Conservation (phyloP, 1,140 invertebrate species). For the Heliconius eleuchia region DNA sequence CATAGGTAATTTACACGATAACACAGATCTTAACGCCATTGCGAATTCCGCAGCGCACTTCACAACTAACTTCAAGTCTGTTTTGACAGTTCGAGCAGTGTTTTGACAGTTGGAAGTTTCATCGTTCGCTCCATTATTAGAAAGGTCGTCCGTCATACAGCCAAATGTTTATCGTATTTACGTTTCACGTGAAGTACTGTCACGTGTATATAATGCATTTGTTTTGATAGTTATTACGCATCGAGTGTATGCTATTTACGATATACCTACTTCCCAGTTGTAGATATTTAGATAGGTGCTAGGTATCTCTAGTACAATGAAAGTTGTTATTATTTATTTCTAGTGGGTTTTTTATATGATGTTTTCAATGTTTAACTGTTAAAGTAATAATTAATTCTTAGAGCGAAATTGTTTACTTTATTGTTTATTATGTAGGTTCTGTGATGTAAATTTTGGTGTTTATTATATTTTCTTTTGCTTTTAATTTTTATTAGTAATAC, state of each 20-base stretch:
- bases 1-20: conserved; percentile 84
- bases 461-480: not conserved
- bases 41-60: conserved; percentile 56
- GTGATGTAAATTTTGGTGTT: not conserved
- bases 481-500: not conserved
- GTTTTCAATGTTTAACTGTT: not conserved
- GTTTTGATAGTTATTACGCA: conserved; percentile 33
- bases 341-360: not conserved
- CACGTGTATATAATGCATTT: conserved; percentile 32
- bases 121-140: conserved; percentile 46
- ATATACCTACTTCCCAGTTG: not conserved
- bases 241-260: conserved; percentile 18
- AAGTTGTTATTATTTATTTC: conserved; percentile 4
- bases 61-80: conserved; percentile 74
- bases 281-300: not conserved
- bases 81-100: conserved; percentile 53
- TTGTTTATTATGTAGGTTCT: not conserved
- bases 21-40: conserved; percentile 72
- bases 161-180: conserved; percentile 28
- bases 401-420: not conserved
- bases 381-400: not conserved
- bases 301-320: not conserved
- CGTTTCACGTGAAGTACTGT: conserved; percentile 31
- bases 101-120: conserved; percentile 52
- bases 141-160: conserved; percentile 33